Evolutionary conservation across 2,888 invertebrate species (phyloP).

Genomic region (Acanthopleura granulata): DNA sequence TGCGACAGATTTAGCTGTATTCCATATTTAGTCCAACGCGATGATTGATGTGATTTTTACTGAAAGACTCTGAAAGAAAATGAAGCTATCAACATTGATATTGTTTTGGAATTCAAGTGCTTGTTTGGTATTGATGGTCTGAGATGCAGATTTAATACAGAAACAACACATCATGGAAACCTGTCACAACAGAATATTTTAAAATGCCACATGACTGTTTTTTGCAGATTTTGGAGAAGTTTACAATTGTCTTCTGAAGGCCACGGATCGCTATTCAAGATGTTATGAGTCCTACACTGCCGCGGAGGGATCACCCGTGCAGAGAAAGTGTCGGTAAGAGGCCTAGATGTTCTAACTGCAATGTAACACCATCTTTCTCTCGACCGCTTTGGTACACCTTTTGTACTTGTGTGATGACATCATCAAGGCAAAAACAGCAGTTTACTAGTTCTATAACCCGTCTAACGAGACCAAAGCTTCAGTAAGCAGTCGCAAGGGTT

Average conservation of each 20-base stretch:
- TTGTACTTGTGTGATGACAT: too few species aligned
- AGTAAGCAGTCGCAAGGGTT: too few species aligned
- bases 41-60: neutral
- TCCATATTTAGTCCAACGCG: too few species aligned
- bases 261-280: neutral
- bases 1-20: too few species aligned
- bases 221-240: neutral
- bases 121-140: neutral
- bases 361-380: too few species aligned
- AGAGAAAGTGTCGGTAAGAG: conserved; percentile 7
- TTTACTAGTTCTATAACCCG: too few species aligned
- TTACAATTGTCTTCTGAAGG: neutral
- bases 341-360: too few species aligned
- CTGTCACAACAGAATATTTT: neutral
- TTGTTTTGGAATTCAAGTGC: neutral
- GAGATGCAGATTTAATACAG: neutral
- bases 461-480: too few species aligned
- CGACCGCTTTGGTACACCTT: too few species aligned
- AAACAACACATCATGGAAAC: too few species aligned
- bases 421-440: too few species aligned
- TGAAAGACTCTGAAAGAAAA: neutral
- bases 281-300: neutral
- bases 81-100: neutral
- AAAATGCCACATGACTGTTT: neutral
- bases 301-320: neutral